Evolutionary conservation across 2,113 vertebrate genomes (phyloP), one percentile per base, ranked within the genome.

Genomic region (Shinisaurus crocodilurus): DNA sequence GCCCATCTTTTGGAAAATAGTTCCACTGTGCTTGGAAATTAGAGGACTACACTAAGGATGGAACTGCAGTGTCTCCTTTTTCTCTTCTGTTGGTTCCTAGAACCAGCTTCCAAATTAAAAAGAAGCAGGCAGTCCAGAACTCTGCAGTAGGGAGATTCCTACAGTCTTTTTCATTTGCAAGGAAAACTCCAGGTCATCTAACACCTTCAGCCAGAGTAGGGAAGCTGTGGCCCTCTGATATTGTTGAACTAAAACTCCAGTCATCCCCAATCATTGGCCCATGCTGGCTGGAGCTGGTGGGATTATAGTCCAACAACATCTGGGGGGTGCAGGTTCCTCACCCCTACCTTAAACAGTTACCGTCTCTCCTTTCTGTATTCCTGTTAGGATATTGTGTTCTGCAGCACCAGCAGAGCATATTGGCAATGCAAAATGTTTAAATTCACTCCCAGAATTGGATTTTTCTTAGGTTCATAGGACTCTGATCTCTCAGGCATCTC

Each of bases 301-400:
- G 69, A 67, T 57, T 27, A 32, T 69, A 0, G 0, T n/a, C 50
- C 50, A 12, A 12, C 5, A 54, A 0, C 2, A 5, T 32, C 3
- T 25, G 37, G 54, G 43, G 50, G 1, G 0, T 9, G 0, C 0
- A 82, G 63, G n/a, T 45, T n/a, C 37, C 75, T 25, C 15, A 34
- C 77, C 8, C 29, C 50, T 54, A 10, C 50, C 29, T 32, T 1
- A 6, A 0, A 23, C 72, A 45, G 0, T 37, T 65, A 32, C 3
- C 82, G 70, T 32, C 16, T 0, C 0, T 0, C 2, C 1, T 5
- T 3, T 77, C 81, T 29, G 3, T 18, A 48, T 48, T n/a, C 32
- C 65, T 43, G 37, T 48, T 40, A 0, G 1, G 67, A 82, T 74
- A 87, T 72, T n/a, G 15, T 27, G 23, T 70, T 82, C 16, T 82